Evolutionary conservation across 2,113 vertebrate genomes (phyloP).

Genomic region (Solea solea): DNA sequence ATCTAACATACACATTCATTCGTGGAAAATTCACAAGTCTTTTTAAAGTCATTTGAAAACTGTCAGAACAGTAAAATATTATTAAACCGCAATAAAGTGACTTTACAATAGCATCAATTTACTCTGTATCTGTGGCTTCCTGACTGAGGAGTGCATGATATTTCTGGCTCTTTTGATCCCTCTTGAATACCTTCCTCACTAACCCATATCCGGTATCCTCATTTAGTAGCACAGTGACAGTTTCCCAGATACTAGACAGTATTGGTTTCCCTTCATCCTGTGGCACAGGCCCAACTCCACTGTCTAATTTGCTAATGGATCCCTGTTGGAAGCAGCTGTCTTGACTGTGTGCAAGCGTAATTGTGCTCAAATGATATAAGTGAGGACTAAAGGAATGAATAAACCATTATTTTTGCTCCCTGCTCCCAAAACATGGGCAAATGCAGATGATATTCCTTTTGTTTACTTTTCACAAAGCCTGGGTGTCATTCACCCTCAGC

Average conservation of each 20-base stretch:
- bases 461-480: slow-evolving; percentile 41
- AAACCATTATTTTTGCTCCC: slow-evolving; percentile 71
- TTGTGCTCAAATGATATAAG: slow-evolving; percentile 73
- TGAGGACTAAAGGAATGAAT: slow-evolving; percentile 79
- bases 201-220: slow-evolving; percentile 68
- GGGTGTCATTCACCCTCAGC: slow-evolving; percentile 50
- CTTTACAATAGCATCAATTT: slow-evolving; percentile 31
- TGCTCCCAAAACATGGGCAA: slow-evolving; percentile 11
- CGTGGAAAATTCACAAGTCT: background rate
- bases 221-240: slow-evolving; percentile 75
- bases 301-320: slow-evolving; percentile 82
- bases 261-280: slow-evolving; percentile 74
- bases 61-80: slow-evolving; percentile 6
- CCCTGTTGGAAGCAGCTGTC: slow-evolving; percentile 70
- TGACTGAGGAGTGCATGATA: slow-evolving; percentile 31
- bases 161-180: slow-evolving; percentile 46
- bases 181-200: slow-evolving; percentile 28
- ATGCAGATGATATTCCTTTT: slow-evolving; percentile 6
- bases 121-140: slow-evolving; percentile 35
- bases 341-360: slow-evolving; percentile 66
- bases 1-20: slow-evolving; percentile 7
- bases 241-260: slow-evolving; percentile 67
- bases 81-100: slow-evolving; percentile 41
- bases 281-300: slow-evolving; percentile 74
- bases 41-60: slow-evolving; percentile 4